Evolutionary conservation across 2,888 invertebrate species (phyloP), one percentile per base, ranked within the genome.

Genomic region (Pheosia tremula): DNA sequence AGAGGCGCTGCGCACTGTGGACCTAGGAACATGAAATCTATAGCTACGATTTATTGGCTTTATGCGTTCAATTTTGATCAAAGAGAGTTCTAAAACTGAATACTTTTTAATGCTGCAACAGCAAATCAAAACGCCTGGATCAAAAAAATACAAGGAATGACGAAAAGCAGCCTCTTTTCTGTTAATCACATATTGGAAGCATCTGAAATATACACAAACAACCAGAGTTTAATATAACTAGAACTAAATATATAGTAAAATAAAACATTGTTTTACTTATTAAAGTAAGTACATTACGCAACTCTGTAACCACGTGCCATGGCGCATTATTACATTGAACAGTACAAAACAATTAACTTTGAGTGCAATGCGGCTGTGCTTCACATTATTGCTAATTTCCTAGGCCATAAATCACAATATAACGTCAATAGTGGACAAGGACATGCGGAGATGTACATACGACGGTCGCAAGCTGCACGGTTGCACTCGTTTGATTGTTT

Each of bases 401-500:
- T 65, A 65, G 72, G 78, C 75, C 69, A 70, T 63, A 75, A 75
- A 73, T 72, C 77, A 73, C 74, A 67, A 72, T 59, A 65, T 72
- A 64, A 64, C 68, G 66, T 62, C 62, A 71, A 69, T 69, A 69
- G 64, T 63, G 59, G 59, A 64, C 74, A 68, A 72, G 78, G 68
- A 72, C 70, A 70, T 60, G 62, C 66, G 53, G 61, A 69, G 61
- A 67, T 67, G 70, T 69, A 59, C 57, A 58, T 62, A 66, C 61
- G 63, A 61, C 24, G 24, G 66, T 62, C 62, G 67, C 60, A 63
- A 68, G 68, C 69, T 78, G 24, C 24, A 24, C 24, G 74, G 75
- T 77, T 79, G 78, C 76, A 78, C 68, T 66, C 61, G 74, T 77
- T 82, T 87, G 86, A 87, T 83, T 86, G 82, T 77, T 73, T 1